These are phyloP conservation scores for Rhingia rostrata DNA, from an alignment of 2,888 invertebrate species.

Conservation along the genomic window DNA sequence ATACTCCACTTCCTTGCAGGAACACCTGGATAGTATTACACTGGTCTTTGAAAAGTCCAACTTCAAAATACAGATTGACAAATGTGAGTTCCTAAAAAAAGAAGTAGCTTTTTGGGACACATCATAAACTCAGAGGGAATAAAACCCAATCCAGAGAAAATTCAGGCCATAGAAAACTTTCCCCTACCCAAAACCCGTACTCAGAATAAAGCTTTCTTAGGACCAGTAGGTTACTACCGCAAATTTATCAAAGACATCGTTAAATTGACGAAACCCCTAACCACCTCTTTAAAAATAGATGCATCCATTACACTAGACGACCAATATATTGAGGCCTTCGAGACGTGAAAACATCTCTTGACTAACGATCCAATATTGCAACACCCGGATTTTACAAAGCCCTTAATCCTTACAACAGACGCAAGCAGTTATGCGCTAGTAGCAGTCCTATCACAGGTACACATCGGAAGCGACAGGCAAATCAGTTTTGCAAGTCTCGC, in stretches of 20 bases:
- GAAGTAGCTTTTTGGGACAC: constrained; percentile 24
- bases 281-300: too few relatives aligned
- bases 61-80: constrained; percentile 75
- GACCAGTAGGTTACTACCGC: neutral
- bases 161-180: constrained; percentile 12
- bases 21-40: constrained; percentile 31
- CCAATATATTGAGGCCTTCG: neutral
- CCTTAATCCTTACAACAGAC: neutral
- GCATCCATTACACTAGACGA: too few relatives aligned
- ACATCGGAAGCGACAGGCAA: neutral
- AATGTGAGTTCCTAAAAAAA: constrained; percentile 24
- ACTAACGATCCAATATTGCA: neutral
- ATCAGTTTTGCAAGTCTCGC: too few relatives aligned
- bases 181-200: constrained; percentile 9
- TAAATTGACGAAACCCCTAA: neutral
- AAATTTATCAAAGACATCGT: constrained; percentile 17
- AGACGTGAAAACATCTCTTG: neutral
- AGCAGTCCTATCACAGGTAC: neutral
- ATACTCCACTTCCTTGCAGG: constrained; percentile 21
- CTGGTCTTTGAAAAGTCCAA: constrained; percentile 75
- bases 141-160: constrained; percentile 22
- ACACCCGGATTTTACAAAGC: neutral
- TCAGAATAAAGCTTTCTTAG: constrained; percentile 17
- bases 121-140: constrained; percentile 16
- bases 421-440: neutral